Base-by-base conservation (phyloP, 1,140 invertebrate species). In the Meloidogyne floridensis region DNA sequence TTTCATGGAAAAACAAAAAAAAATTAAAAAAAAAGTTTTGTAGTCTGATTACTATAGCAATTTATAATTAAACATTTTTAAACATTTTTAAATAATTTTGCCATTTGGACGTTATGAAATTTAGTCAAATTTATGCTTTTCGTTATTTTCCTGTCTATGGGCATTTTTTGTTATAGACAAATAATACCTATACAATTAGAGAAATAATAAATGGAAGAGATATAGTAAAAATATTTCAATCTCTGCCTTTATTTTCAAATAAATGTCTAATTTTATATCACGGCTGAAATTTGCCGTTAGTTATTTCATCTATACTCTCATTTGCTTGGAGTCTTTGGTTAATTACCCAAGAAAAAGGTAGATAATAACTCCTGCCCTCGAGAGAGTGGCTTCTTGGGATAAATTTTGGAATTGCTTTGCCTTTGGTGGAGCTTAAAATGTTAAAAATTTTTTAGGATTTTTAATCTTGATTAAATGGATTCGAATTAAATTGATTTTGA, bases 371-470 rank as follows among this genome's bases (percentile, higher is more conserved):
- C 1, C 15, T 11, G 15, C 59, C 10, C 11, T 59, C 9, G 7
- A 1, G 3, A 13, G 9, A 5, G 59, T 65, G 59, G 59, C 59
- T 0, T 2, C 59, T 65, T n/a, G 59, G 59, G 86, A 84, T 4
- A 85, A 65, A 65, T 65, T 65, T 65, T 65, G 59, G 59, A 65
- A 7, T n/a, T 6, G 59, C n/a, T 18, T n/a, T 65, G 7, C 59
- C 15, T n/a, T n/a, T 65, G 56, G 59, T 65, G n/a, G 7, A 8
- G n/a, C 59, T 65, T n/a, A 65, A 65, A n/a, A 3, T 47, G 47
- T 32, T 0, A 20, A 20, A 20, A 47, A 7, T 47, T 47, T 5
- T 47, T 47, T 20, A 20, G 32, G 2, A 8, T 47, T 47, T 7
- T 8, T 47, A 6, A 47, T 47, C 7, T 47, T 47, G 47, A 5